Conservation (phyloP, 2,888 invertebrate species). For the Tromatobia lineatoria region DNA sequence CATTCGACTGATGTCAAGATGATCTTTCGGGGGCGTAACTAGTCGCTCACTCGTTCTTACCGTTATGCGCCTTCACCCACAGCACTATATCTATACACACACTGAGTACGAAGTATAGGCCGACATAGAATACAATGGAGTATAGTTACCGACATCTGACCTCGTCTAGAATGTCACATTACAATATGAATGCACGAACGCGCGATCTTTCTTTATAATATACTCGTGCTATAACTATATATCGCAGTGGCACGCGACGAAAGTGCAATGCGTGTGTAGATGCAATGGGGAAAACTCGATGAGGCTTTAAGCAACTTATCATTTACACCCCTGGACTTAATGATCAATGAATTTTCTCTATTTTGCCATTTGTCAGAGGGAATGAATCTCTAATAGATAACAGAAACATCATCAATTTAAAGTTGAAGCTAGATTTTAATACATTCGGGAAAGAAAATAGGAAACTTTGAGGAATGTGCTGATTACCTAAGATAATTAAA, state of each 20-base stretch:
- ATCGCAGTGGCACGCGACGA: constrained; percentile 79
- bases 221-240: constrained; percentile 50
- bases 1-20: constrained; percentile 70
- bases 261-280: constrained; percentile 46
- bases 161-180: constrained; percentile 82
- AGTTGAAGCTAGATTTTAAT: not conserved
- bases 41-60: constrained; percentile 72
- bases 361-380: not conserved
- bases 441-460: not conserved
- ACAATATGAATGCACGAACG: constrained; percentile 82
- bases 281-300: constrained; percentile 7
- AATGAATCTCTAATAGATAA: not conserved
- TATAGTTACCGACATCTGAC: constrained; percentile 83
- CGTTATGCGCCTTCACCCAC: constrained; percentile 69
- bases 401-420: not conserved
- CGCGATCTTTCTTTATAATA: constrained; percentile 66
- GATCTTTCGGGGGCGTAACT: constrained; percentile 82
- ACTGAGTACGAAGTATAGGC: constrained; percentile 56
- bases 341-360: constrained; percentile 5
- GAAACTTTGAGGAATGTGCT: not conserved
- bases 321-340: constrained; percentile 7
- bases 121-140: constrained; percentile 76
- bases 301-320: constrained; percentile 2
- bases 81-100: constrained; percentile 20
- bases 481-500: not conserved